These are phyloP conservation scores for Nothocercus nigrocapillus DNA, from an alignment of 2,113 vertebrate species.

Conservation along the genomic window DNA sequence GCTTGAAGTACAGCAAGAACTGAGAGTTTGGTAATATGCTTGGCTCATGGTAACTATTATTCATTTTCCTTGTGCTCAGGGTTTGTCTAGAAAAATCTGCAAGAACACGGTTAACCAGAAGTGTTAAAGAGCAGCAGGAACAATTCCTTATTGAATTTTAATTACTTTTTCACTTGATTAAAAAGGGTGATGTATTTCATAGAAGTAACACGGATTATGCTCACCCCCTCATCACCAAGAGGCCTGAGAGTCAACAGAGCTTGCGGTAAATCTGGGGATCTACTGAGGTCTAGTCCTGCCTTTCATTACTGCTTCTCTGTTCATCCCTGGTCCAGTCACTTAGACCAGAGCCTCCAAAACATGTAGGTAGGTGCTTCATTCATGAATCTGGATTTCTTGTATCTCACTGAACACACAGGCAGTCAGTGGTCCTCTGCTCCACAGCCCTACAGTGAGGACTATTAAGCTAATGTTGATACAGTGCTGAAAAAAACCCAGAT, in stretches of 20 bases:
- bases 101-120: neutral
- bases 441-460: neutral
- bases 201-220: neutral
- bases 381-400: neutral
- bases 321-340: neutral
- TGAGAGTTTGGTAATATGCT: neutral
- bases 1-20: neutral
- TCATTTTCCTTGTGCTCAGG: neutral
- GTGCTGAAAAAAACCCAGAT: neutral
- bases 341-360: neutral
- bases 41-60: neutral
- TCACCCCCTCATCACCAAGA: neutral
- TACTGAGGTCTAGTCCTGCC: neutral
- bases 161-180: neutral
- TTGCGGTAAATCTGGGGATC: neutral
- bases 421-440: neutral
- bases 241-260: neutral
- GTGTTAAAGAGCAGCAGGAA: neutral
- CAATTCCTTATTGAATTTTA: neutral
- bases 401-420: neutral
- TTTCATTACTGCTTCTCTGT: neutral
- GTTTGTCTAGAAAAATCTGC: neutral
- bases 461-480: neutral
- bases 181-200: neutral
- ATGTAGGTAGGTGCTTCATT: neutral